Evolutionary conservation across 2,888 invertebrate species (phyloP).

Genomic region (Euspilapteryx auroguttella): DNA sequence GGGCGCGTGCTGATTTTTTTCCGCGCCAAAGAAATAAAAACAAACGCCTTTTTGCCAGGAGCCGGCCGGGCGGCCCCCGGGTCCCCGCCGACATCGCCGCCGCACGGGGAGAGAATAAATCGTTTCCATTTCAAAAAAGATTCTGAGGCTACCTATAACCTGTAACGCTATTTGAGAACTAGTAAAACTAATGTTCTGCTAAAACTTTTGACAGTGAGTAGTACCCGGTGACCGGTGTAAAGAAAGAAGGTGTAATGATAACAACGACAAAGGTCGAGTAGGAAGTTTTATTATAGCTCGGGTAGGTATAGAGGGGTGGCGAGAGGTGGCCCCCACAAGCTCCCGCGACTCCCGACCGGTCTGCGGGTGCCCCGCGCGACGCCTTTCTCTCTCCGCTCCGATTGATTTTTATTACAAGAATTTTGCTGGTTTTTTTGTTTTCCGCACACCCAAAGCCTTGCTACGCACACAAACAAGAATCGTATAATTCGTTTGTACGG

Average conservation of each 20-base stretch:
- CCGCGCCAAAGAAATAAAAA: constrained; percentile 59
- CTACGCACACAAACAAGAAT: constrained; percentile 46
- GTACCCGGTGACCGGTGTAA: too few relatives aligned
- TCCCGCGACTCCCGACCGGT: constrained; percentile 33
- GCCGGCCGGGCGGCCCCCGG: constrained; percentile 21
- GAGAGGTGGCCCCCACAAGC: constrained; percentile 18
- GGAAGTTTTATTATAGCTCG: constrained; percentile 35
- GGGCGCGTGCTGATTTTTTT: constrained; percentile 54
- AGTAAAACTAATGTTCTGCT: too few relatives aligned
- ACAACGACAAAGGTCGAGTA: too few relatives aligned
- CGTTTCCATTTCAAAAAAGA: too few relatives aligned
- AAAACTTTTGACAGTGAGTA: too few relatives aligned
- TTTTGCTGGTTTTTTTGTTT: constrained; percentile 54
- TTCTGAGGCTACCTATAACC: too few relatives aligned
- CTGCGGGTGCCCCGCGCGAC: constrained; percentile 52
- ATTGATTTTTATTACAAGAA: constrained; percentile 64
- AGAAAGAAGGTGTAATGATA: too few relatives aligned
- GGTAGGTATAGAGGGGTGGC: constrained; percentile 28
- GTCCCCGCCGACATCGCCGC: constrained; percentile 6
- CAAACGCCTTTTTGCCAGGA: constrained; percentile 53
- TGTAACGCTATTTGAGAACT: too few relatives aligned
- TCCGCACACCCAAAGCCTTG: constrained; percentile 37
- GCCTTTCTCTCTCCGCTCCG: constrained; percentile 58
- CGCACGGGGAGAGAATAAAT: too few relatives aligned
- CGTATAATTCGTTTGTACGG: constrained; percentile 59